Base-by-base conservation (phyloP, 2,113 vertebrate species). In the Natator depressus region DNA sequence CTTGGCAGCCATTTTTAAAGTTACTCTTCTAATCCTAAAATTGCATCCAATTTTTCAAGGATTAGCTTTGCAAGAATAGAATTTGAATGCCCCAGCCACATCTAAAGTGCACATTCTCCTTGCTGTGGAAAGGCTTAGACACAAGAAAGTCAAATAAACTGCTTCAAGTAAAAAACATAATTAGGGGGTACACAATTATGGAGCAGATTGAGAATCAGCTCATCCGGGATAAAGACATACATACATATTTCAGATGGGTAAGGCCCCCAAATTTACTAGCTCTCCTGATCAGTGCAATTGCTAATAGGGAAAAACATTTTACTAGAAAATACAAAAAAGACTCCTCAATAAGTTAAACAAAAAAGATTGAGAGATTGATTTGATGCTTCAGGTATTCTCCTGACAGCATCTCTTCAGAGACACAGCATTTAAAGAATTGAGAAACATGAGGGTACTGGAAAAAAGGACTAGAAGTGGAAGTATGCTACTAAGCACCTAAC, bases 21-120 rank as follows among this genome's bases (percentile, higher is more conserved):
- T 19, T 95, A 81, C 72, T 89, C 95, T 95, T 47, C 84, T 88
- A 94, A 94, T 90, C 92, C 91, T 91, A 90, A 95, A 94, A 94
- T 93, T 94, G 38, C 84, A 90, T 89, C 90, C 88, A 65, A 89
- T 72, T 91, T 87, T 94, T 91, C 78, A 91, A 87, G 82, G 79
- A 96, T 95, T 84, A 95, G 90, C 84, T 94, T 95, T 88, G 62
- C 83, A 92, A 92, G 90, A 96, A 94, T 29, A 86, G 51, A 87
- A 89, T 89, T 88, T 91, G 89, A 87, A 96, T 83, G 80, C 88
- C 79, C 17, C 46, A 88, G 19, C 47, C 14, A 69, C 80, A 84
- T 90, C 89, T 91, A 92, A 93, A 85, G 85, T 89, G 51, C 35
- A 89, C 76, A 87, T 38, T 11, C 46, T 54, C 81, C 80, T 90